Evolutionary conservation across 2,888 invertebrate genomes (phyloP), one percentile per base, ranked within the genome.

Genomic region (Melanophora roralis): DNA sequence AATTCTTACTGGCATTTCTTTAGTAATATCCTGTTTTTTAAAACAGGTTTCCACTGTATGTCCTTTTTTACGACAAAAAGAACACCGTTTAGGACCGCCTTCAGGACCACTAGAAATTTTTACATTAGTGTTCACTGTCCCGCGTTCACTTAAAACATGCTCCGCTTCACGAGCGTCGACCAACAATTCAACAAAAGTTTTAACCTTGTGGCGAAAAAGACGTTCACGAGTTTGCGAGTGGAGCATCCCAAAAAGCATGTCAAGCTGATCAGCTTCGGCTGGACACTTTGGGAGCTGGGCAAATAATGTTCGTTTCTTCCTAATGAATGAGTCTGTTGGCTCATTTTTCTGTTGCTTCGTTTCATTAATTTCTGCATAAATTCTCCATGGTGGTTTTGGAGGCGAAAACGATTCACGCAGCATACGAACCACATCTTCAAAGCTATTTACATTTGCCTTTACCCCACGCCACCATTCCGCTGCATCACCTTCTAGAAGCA

Each of bases 321-420:
- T 51, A 6, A 82, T 64, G 47, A 81, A 82, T 1, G 34, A 32
- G 43, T 83, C 81, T 12, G 64, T 82, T 19, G 78, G 64, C 43
- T 81, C 81, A 9, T 78, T 78, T 19, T 47, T 68, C 49, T 78
- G 75, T 23, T 83, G 81, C 40, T 75, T 83, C 2, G 23, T 23
- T 6, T 82, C 69, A 12, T 74, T 75, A 27, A 83, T 72, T 55
- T 82, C 82, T 1, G 55, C 47, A 65, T 81, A 81, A 19, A 83
- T 64, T 4, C 78, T 57, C 77, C 81, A 82, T 38, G 78, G 73
- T 27, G 27, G 27, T 6, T 27, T 27, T 6, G 27, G 27, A 27
- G 27, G 27, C 3, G 27, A 27, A 27, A 27, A 27, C 4, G 73
- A 64, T 34, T 69, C 53, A 8, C 81, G 68, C 14, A 81, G n/a